Evolutionary conservation across 2,113 vertebrate species (phyloP), one percentile per base, ranked within the genome.

Genomic region (Protomyctophum bolini): DNA sequence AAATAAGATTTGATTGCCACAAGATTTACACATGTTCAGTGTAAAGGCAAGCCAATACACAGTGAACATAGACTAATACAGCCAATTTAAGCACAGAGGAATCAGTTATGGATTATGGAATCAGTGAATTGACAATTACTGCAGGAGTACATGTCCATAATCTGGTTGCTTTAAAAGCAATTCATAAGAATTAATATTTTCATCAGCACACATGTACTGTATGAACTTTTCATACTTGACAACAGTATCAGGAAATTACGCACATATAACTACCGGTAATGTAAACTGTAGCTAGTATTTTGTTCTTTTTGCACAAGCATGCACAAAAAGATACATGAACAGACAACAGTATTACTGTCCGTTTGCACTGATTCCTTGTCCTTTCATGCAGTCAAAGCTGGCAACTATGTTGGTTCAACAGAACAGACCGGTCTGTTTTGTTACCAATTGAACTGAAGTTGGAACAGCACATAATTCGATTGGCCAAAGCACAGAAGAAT

Each of bases 1-100:
- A 81, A 49, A 68, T 54, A 6, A 69, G n/a, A 68, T 55, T 62
- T 54, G 8, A 49, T 64, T 58, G 58, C 33, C 68, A 75, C 66
- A 76, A 54, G 15, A n/a, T 8, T n/a, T n/a, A n/a, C n/a, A n/a
- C 50, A 28, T 61, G 3, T 71, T 66, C n/a, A 10, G 12, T 50
- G 8, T 58, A 46, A 10, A 10, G 47, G 8, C 54, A 46, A 69
- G 50, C 55, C 51, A 58, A 66, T 66, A 9, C 3, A 52, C 51
- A 28, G 29, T n/a, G 50, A 56, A 10, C 15, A 45, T 15, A 3
- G 33, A 1, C 33, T 41, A 52, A 54, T 15, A 33, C 33, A 41
- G 28, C 8, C 29, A 49, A 9, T 15, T 41, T 46, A 28, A 71
- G 68, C 59, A 70, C 68, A 41, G 29, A 56, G 28, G 10, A 66